Evolutionary conservation across 1,140 invertebrate genomes (phyloP).

Genomic region (Eriocheir sinensis): DNA sequence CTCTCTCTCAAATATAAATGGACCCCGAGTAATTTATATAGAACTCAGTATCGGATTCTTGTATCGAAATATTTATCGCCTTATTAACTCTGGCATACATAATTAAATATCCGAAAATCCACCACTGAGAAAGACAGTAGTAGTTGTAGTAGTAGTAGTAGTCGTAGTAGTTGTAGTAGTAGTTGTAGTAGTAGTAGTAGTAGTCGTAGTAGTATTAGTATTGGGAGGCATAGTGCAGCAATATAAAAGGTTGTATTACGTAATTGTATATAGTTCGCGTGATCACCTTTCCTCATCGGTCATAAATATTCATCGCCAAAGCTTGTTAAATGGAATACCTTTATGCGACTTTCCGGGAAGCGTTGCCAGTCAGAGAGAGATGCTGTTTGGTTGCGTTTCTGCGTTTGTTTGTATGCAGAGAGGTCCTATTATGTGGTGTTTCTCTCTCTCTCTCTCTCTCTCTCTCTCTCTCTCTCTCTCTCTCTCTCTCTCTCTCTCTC

Average conservation of each 20-base stretch:
- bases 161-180: neutral
- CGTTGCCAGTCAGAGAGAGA: neutral
- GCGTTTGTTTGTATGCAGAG: no score
- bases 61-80: neutral
- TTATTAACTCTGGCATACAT: neutral
- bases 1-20: neutral
- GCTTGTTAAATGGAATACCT: neutral
- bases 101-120: no score
- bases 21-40: neutral
- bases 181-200: neutral
- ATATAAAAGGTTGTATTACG: neutral
- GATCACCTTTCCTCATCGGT: neutral
- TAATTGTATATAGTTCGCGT: no score
- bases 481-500: neutral
- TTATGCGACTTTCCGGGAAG: neutral
- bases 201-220: neutral
- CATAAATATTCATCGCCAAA: conserved; percentile 7
- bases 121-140: no score
- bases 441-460: neutral
- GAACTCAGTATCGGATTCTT: neutral
- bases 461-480: conserved; percentile 4
- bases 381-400: neutral
- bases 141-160: neutral
- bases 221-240: neutral
- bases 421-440: neutral